Evolutionary conservation across 2,113 vertebrate species (phyloP), one percentile per base, ranked within the genome.

Genomic region (Gorsachius goisagi): DNA sequence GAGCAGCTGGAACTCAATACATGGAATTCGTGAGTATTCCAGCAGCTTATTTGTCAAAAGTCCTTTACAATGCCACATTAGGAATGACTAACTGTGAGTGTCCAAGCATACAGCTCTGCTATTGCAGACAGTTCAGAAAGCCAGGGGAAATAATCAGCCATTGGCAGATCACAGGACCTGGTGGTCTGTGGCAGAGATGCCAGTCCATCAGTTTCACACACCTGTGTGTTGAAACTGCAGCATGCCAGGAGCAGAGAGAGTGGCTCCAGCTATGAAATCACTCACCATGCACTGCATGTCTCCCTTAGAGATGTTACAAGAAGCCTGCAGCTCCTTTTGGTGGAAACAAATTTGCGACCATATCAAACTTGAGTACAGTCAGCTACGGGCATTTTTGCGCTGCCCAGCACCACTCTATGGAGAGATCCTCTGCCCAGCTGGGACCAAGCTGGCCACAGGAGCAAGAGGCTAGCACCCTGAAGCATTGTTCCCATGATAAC

Each of bases 331-430:
- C 14, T 77, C 13, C 20, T 59, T 95, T 87, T 63, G 12, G 7
- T 50, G 13, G 30, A 62, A 83, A 80, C 0, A 76, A 67, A 71
- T 50, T 37, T 71, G 8, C 19, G 50, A 44, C 8, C 1, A 0
- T 23, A 39, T 44, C 2, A 3, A 62, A 53, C 27, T 35, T 66
- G 8, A 66, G 24, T 53, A 9, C 2, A 39, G 32, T 22, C 63
- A 45, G 14, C 8, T 56, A 23, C 73, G 68, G 14, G 20, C 4
- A 21, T 33, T 64, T 76, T 39, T 69, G 21, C 6, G 4, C 15
- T 71, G 22, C 19, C 45, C 16, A 41, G 11, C 5, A 21, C 6
- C 0, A 0, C 12, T 47, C 13, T 4, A 2, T 5, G 2, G 0
- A 1, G 9, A 69, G 5, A 77, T 16, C 4, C 22, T 76, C 33